Evolutionary conservation across 1,140 invertebrate genomes (phyloP), one percentile per base, ranked within the genome.

Genomic region (Lineus longissimus): DNA sequence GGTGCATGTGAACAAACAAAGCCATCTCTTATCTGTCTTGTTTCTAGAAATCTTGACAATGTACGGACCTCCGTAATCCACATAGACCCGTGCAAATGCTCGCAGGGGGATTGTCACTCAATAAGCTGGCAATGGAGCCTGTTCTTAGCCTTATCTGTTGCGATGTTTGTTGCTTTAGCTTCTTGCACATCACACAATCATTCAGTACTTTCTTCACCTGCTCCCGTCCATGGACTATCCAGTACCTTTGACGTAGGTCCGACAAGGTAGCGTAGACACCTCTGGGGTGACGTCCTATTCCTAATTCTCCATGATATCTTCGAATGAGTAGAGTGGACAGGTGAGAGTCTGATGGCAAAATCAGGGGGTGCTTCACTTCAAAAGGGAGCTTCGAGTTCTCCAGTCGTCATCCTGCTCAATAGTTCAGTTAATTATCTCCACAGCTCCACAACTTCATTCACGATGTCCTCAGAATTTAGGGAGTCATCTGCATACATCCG

Each of bases 1-100:
- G 15, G 59, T n/a, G 59, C 65, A 67, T 45, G 62, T 64, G 54
- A 67, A 67, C 43, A 64, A 30, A 57, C 65, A 67, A 17, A 59
- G 11, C 19, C 58, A 68, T 40, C 66, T 1, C 41, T 65, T 65
- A 22, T 51, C 59, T 36, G 54, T 9, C 4, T n/a, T 15, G 29
- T 61, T 65, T 47, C 64, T 55, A 19, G 54, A 2, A 22, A 54
- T 55, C 59, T 66, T 51, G 2, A 47, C 47, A 1, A 62, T 55
- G 31, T 65, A 65, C 2, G 66, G 63, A 19, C 66, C 66, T 6
- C 7, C 43, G 55, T 36, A 68, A 41, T 68, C 66, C 2, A 65
- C 43, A 17, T 45, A 57, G n/a, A 40, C n/a, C 6, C 30, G 25
- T 23, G 19, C 23, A 57, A 56, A 58, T 17, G 22, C 25, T 17